These are phyloP conservation scores for Thyatira batis DNA, from an alignment of 2,888 invertebrate species.

Conservation along the genomic window DNA sequence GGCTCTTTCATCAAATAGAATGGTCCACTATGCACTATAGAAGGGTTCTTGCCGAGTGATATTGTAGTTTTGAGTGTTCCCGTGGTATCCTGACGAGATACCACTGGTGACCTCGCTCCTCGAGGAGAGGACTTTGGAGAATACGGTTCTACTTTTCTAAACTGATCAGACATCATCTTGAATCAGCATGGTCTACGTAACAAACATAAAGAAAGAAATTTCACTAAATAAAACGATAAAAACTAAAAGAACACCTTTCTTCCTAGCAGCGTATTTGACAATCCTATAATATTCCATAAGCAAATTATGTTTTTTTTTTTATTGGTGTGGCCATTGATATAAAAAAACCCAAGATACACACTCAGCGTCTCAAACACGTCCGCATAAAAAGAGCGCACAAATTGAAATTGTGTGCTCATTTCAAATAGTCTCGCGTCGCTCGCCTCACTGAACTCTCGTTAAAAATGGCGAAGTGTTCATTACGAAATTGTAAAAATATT, in stretches of 20 bases:
- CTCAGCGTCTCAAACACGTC: too few species aligned
- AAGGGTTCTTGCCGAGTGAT: conserved; percentile 97
- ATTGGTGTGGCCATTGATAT: too few species aligned
- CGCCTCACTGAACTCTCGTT: too few species aligned
- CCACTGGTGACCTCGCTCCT: conserved; percentile 97
- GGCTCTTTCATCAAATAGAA: conserved; percentile 99
- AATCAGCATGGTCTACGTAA: conserved; percentile 79
- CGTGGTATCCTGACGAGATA: conserved; percentile 97
- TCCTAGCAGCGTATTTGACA: conserved; percentile 50
- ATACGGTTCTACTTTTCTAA: conserved; percentile 95
- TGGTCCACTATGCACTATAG: conserved; percentile 98
- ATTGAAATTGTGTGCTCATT: too few species aligned
- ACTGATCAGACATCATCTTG: conserved; percentile 96
- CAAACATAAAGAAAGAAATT: conserved; percentile 62
- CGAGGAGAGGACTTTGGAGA: conserved; percentile 97
- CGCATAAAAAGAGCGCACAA: too few species aligned
- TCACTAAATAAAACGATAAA: conserved; percentile 66
- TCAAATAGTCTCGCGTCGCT: too few species aligned
- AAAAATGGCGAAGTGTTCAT: too few species aligned
- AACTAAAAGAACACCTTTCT: conserved; percentile 58
- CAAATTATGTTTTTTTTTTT: too few species aligned
- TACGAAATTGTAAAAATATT: too few species aligned
- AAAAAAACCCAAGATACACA: too few species aligned
- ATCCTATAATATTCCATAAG: not conserved
- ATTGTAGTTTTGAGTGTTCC: conserved; percentile 99